phyloP scores from a whole-genome alignment of 2,113 vertebrate genomes.

The Oplegnathus fasciatus region DNA sequence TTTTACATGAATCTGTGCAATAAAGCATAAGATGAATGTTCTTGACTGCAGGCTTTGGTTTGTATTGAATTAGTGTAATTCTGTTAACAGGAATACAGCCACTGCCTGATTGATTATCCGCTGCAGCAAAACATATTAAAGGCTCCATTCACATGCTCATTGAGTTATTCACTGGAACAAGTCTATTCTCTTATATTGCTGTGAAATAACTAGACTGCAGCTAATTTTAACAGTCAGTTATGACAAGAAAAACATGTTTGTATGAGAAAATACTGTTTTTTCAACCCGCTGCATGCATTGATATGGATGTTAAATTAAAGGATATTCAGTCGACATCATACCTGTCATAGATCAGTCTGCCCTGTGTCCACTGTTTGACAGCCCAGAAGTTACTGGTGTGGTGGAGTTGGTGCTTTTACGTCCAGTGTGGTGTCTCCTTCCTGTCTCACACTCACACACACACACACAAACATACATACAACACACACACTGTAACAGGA shows the following conservation, averaged over 20 bases:
- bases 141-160: conserved; percentile 21
- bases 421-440: conserved; percentile 29
- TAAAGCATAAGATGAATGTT: conserved; percentile 34
- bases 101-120: conserved; percentile 56
- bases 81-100: conserved; percentile 54
- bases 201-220: background rate
- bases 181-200: background rate
- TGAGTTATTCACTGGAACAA: conserved; percentile 17
- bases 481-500: conserved; percentile 79
- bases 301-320: background rate
- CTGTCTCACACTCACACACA: conserved; percentile 21
- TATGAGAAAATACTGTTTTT: background rate
- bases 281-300: background rate
- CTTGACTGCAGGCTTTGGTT: conserved; percentile 40
- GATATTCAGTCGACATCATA: background rate
- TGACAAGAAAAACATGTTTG: background rate
- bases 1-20: background rate
- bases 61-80: conserved; percentile 70
- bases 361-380: conserved; percentile 15
- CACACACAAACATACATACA: conserved; percentile 5
- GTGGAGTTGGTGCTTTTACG: background rate
- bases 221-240: background rate
- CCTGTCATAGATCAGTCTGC: conserved; percentile 31
- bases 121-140: conserved; percentile 52
- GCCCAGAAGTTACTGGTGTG: conserved; percentile 9